Evolutionary conservation across 2,888 invertebrate genomes (phyloP).

Genomic region (Empis livida): DNA sequence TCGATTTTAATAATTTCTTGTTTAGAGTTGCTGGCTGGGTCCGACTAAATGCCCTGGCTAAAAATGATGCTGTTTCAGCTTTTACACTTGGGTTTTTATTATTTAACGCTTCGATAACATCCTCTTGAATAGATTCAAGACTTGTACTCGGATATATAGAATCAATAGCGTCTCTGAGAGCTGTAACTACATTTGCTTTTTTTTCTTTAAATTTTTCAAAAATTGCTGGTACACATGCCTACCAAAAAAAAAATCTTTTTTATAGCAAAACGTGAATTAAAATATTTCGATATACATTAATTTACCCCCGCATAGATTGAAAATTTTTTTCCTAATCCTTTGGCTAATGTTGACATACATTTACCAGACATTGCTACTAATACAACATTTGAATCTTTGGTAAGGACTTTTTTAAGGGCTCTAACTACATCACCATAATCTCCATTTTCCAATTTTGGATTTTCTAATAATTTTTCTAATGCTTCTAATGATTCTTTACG

Average conservation of each 20-base stretch:
- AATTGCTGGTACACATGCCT: constrained; percentile 58
- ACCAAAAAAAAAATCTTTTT: constrained; percentile 1
- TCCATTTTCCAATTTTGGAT: constrained; percentile 77
- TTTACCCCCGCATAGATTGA: constrained; percentile 57
- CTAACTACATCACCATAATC: constrained; percentile 86
- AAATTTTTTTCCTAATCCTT: constrained; percentile 78
- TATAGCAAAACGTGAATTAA: background rate
- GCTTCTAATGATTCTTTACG: constrained; percentile 83
- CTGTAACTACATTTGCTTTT: constrained; percentile 77
- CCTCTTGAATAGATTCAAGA: constrained; percentile 74
- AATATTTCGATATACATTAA: constrained; percentile 1
- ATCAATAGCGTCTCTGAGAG: constrained; percentile 82
- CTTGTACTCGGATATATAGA: constrained; percentile 71
- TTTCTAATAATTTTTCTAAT: constrained; percentile 62
- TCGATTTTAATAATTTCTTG: constrained; percentile 80
- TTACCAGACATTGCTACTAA: constrained; percentile 79
- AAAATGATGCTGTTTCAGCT: constrained; percentile 71
- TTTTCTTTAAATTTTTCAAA: constrained; percentile 97
- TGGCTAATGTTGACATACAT: constrained; percentile 68
- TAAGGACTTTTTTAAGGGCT: constrained; percentile 76
- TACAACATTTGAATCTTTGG: constrained; percentile 92
- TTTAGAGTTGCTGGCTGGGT: constrained; percentile 70
- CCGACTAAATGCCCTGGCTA: constrained; percentile 69
- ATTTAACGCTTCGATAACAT: constrained; percentile 69
- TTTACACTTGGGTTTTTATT: constrained; percentile 88